These are phyloP conservation scores for Epinephelus malabaricus DNA, from an alignment of 2,797 vertebrate genomes.

Conservation along the genomic window DNA sequence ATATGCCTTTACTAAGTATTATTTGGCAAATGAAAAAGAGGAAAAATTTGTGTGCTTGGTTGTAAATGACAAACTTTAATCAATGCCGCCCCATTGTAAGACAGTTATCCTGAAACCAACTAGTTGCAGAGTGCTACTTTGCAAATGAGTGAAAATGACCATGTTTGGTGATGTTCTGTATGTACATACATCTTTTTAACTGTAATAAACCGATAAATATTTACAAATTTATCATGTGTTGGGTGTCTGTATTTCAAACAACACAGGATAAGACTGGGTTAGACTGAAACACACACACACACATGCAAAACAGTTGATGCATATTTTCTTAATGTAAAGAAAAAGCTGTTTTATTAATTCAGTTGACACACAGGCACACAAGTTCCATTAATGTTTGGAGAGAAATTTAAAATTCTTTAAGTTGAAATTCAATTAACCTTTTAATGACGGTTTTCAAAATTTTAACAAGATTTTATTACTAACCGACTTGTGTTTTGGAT, in stretches of 20 bases:
- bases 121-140: constrained; percentile 75
- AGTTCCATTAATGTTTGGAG: no score
- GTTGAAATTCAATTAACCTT: no score
- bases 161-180: constrained; percentile 81
- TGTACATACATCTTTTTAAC: constrained; percentile 85
- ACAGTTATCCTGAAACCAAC: constrained; percentile 68
- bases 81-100: constrained; percentile 75
- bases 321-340: no score
- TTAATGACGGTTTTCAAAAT: no score
- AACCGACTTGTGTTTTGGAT: no score
- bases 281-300: no score
- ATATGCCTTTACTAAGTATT: constrained; percentile 67
- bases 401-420: no score
- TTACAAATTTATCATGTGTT: constrained; percentile 72
- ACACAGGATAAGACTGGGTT: no score
- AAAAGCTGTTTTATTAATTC: no score
- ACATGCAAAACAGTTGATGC: no score
- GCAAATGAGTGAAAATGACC: constrained; percentile 74
- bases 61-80: constrained; percentile 73
- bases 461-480: no score
- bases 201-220: constrained; percentile 86
- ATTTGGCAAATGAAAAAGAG: constrained; percentile 61
- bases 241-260: constrained; percentile 13
- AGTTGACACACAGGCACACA: no score
- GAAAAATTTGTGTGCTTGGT: constrained; percentile 66